A percentile compares a stretch with the other conserved stretches of the same genome.
Conservation (phyloP, 2,888 invertebrate species). For the Silvanus unidentatus region DNA sequence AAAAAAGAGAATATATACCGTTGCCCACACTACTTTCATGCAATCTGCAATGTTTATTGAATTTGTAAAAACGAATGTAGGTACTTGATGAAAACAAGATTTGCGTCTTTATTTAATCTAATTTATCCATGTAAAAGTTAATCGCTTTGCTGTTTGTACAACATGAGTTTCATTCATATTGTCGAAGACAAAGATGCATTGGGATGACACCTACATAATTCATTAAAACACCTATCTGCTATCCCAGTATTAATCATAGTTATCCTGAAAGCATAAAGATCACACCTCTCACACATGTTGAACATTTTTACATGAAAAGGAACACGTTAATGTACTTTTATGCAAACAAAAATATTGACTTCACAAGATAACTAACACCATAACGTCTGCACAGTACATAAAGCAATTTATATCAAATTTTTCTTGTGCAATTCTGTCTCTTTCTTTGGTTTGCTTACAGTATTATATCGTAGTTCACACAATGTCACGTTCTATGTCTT, state of each 20-base stretch:
- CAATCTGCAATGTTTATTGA: no score
- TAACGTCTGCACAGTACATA: constrained; percentile 36
- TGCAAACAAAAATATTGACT: constrained; percentile 35
- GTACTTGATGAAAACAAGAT: no score
- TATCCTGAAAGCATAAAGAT: constrained; percentile 39
- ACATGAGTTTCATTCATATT: constrained; percentile 23
- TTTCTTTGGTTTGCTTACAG: constrained; percentile 8
- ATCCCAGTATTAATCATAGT: constrained; percentile 41
- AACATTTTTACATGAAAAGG: constrained; percentile 34
- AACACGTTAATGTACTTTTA: constrained; percentile 44
- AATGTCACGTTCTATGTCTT: constrained; percentile 35
- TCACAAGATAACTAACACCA: constrained; percentile 42
- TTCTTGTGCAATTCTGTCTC: constrained; percentile 14
- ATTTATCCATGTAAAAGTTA: no score
- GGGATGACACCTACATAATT: constrained; percentile 38
- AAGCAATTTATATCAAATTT: constrained; percentile 37
- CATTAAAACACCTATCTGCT: constrained; percentile 38
- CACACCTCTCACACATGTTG: constrained; percentile 40
- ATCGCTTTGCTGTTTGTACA: no score
- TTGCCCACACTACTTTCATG: no score
- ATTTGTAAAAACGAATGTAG: no score
- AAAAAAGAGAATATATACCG: no score
- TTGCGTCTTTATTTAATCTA: no score
- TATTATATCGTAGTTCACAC: constrained; percentile 30
- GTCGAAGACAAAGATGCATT: constrained; percentile 21